phyloP scores from a whole-genome alignment of 2,113 vertebrate genomes.

The Epinephelus cyanopodus region DNA sequence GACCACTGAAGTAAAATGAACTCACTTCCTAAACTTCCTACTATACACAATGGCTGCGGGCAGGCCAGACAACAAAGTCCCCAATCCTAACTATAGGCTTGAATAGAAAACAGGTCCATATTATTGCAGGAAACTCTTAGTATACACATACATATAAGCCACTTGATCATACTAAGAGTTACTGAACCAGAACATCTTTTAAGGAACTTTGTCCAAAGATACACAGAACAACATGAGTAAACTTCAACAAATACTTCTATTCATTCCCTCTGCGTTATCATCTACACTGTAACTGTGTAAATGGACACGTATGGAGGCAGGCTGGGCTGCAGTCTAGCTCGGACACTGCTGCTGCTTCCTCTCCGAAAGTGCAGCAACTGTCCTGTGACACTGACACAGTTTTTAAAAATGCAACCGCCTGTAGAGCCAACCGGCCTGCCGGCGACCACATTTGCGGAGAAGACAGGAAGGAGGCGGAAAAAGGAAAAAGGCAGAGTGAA shows the following conservation, averaged over 20 bases:
- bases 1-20: constrained; percentile 63
- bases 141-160: background rate
- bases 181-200: background rate
- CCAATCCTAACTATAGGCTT: constrained; percentile 8
- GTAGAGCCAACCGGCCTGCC: constrained; percentile 40
- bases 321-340: background rate
- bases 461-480: constrained; percentile 29
- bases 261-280: background rate
- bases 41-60: constrained; percentile 71
- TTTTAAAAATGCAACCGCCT: constrained; percentile 63
- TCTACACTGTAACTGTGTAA: constrained; percentile 2
- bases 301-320: background rate
- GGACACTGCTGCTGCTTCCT: constrained; percentile 20
- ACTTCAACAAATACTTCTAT: background rate
- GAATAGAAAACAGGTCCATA: constrained; percentile 19
- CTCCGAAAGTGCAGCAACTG: constrained; percentile 2
- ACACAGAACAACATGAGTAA: background rate
- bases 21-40: constrained; percentile 82
- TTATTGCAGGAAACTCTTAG: constrained; percentile 18
- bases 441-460: constrained; percentile 41
- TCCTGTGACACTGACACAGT: constrained; percentile 71
- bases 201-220: background rate
- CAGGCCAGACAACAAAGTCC: constrained; percentile 52
- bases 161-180: background rate
- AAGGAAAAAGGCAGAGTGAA: background rate